Percentiles rank a stretch among this genome's conserved stretches.
Conservation (phyloP, 2,113 vertebrate species). For the Rhea americana region DNA sequence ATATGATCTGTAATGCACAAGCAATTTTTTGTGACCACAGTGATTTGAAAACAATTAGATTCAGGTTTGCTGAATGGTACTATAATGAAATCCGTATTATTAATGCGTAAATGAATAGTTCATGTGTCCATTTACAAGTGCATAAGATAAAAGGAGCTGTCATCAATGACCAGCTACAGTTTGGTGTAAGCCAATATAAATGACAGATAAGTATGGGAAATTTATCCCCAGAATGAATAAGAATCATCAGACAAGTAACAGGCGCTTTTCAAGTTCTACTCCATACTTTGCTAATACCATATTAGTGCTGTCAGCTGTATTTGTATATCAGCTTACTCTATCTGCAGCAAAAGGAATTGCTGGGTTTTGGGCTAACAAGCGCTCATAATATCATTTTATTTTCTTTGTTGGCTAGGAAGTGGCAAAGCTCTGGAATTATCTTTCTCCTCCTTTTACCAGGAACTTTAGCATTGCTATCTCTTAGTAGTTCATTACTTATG, state of each 20-base stretch:
- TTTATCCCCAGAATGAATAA: background rate
- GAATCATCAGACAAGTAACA: background rate
- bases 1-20: background rate
- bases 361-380: background rate
- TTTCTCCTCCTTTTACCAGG: background rate
- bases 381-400: background rate
- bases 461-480: background rate
- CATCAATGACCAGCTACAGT: background rate
- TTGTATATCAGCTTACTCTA: background rate
- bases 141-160: background rate
- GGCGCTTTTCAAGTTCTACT: background rate
- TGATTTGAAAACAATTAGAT: background rate
- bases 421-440: background rate
- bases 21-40: background rate
- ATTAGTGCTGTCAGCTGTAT: background rate
- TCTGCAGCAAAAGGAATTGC: background rate
- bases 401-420: background rate
- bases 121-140: background rate
- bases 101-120: background rate
- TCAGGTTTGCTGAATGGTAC: background rate
- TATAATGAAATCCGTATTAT: background rate
- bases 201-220: background rate
- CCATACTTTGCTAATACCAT: background rate
- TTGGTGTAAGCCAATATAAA: background rate
- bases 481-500: conserved; percentile 1